Evolutionary conservation across 2,113 vertebrate species (phyloP).

Genomic region (Ptilorrhoa leucosticta): DNA sequence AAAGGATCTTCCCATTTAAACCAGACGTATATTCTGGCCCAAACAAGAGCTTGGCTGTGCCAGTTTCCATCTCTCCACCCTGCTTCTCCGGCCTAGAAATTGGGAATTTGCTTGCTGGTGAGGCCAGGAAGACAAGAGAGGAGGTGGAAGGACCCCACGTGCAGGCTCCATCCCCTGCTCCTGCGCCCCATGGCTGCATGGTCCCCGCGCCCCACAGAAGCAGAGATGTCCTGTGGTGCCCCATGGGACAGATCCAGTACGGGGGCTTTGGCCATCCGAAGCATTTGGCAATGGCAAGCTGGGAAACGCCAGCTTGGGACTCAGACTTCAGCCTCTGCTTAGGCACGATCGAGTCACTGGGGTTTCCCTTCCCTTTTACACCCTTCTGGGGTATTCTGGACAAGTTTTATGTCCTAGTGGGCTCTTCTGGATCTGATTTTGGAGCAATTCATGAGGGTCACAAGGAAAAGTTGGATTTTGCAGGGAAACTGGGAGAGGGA

Average conservation of each 20-base stretch:
- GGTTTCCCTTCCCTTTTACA: neutral
- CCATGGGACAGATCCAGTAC: rapidly evolving
- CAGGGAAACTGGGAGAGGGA: neutral
- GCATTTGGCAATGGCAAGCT: neutral
- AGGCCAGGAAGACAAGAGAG: neutral
- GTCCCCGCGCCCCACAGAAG: neutral
- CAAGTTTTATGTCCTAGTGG: neutral
- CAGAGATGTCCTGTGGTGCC: neutral
- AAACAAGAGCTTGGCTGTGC: neutral
- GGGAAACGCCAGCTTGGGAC: neutral
- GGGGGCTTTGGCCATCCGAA: rapidly evolving
- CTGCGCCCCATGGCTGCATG: neutral
- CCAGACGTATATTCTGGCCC: neutral
- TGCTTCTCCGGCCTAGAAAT: neutral
- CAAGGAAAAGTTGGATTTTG: neutral
- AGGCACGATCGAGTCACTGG: neutral
- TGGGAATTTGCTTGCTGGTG: neutral
- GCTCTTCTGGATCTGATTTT: neutral
- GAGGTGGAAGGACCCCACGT: neutral
- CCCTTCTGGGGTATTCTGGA: rapidly evolving
- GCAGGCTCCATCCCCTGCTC: neutral
- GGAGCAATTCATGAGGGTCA: neutral
- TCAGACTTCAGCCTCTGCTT: neutral
- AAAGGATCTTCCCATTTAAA: neutral
- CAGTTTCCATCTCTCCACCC: neutral